Percentiles rank a stretch among this genome's conserved stretches.
These are phyloP conservation scores for Pentalonia nigronervosa DNA, from an alignment of 1,140 invertebrate species.

Conservation along the genomic window DNA sequence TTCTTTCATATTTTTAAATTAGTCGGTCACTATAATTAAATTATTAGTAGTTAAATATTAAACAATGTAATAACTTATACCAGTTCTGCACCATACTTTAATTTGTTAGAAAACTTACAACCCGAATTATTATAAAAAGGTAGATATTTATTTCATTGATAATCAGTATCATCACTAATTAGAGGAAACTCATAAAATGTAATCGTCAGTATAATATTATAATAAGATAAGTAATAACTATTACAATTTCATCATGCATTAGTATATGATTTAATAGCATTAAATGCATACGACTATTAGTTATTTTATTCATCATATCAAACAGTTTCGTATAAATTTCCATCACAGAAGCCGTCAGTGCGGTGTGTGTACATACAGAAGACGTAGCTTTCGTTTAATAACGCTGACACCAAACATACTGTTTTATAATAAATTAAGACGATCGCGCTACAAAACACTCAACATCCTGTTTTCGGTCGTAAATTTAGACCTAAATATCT, in stretches of 20 bases:
- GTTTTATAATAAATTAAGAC: constrained; percentile 9
- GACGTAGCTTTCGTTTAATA: neutral
- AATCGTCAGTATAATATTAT: neutral
- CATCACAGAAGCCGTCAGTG: neutral
- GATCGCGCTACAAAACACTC: neutral
- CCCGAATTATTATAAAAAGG: no score
- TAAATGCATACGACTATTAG: neutral
- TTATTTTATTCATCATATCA: neutral
- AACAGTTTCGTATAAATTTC: neutral
- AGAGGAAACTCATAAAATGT: neutral
- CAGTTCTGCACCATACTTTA: no score
- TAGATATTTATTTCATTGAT: no score
- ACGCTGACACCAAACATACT: neutral
- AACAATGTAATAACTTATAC: no score
- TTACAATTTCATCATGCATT: neutral
- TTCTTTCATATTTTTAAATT: neutral
- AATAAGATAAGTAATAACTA: neutral
- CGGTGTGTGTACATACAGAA: neutral
- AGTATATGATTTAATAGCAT: neutral
- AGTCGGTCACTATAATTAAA: no score
- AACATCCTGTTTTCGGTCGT: neutral
- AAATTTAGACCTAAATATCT: neutral
- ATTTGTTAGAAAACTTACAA: no score
- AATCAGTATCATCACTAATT: no score
- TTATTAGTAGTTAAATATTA: no score